Evolutionary conservation across 1,140 invertebrate genomes (phyloP), one percentile per base, ranked within the genome.

Genomic region (Drosophila nigrodunni): DNA sequence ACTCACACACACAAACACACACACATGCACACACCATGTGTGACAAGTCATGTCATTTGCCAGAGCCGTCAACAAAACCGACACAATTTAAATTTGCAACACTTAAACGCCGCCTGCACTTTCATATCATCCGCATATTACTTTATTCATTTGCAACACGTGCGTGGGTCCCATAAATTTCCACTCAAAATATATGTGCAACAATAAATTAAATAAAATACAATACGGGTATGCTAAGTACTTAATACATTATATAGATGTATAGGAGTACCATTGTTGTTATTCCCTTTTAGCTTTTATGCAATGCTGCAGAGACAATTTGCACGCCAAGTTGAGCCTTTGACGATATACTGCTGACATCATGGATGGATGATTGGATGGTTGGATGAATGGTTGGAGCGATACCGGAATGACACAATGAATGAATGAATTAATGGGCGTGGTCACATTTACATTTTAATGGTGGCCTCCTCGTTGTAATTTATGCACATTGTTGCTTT

Each of bases 201-300:
- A 71, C 52, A 80, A 87, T 87, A 89, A 87, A 80, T 88, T 72
- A 80, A 83, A 77, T 73, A 54, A 71, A 89, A 83, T 83, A 80
- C 81, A 74, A 62, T 69, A 43, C 47, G 46, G 44, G 72, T 71
- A 61, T 74, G 62, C 71, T 61, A 49, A 78, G 65, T 55, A 61
- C 52, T 68, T 59, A 62, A 37, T 11, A 69, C 25, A 30, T 30
- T 5, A 30, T 30, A 30, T 30, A 30, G 25, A 30, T 30, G 25
- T 30, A 30, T 87, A 77, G 68, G 79, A 76, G 34, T 65, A 39
- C 62, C 21, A 58, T 66, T 72, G 61, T 74, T 59, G 71, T 18
- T 59, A 66, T 18, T 30, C 57, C 64, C 62, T 68, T 50, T 74
- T 59, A 57, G 49, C 57, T 73, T 34, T 62, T 52, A 21, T 35